Evolutionary conservation across 2,888 invertebrate species (phyloP).

Genomic region (Monochamus alternatus): DNA sequence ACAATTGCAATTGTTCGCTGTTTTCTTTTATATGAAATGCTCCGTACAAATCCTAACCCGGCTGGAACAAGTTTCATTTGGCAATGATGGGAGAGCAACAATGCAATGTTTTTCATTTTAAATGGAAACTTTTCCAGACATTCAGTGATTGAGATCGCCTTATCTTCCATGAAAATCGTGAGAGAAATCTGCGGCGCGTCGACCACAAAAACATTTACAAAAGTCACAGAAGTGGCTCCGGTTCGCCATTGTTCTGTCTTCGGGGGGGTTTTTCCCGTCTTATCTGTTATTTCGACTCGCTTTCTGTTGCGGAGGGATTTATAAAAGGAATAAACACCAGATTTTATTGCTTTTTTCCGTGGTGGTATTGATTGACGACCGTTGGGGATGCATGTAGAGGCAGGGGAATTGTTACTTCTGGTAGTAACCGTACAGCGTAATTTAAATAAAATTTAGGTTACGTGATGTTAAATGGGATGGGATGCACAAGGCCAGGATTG

Average conservation of each 20-base stretch:
- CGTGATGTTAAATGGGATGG: too few species aligned
- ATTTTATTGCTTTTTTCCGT: conserved; percentile 33
- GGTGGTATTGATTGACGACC: conserved; percentile 16
- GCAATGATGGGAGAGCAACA: conserved; percentile 28
- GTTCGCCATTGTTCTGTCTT: conserved; percentile 48
- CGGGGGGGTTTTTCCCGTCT: conserved; percentile 42
- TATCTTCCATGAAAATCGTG: conserved; percentile 29
- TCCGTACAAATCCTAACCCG: conserved; percentile 30
- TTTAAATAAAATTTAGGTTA: too few species aligned
- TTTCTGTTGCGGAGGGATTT: conserved; percentile 28
- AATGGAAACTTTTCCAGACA: conserved; percentile 34
- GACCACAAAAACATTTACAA: conserved; percentile 47
- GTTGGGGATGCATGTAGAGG: background rate
- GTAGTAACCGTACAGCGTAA: too few species aligned
- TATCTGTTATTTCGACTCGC: conserved; percentile 42
- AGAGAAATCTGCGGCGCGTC: conserved; percentile 17
- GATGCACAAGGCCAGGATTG: too few species aligned
- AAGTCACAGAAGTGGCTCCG: conserved; percentile 50
- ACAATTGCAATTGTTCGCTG: conserved; percentile 25
- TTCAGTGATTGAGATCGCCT: conserved; percentile 33
- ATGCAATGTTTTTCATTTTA: conserved; percentile 36
- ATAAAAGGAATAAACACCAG: conserved; percentile 34
- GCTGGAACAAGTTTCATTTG: conserved; percentile 30
- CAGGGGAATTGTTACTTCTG: background rate
- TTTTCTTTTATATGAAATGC: conserved; percentile 22